Evolutionary conservation across 2,113 vertebrate genomes (phyloP), one percentile per base, ranked within the genome.

Genomic region (Corythornis cristatus): DNA sequence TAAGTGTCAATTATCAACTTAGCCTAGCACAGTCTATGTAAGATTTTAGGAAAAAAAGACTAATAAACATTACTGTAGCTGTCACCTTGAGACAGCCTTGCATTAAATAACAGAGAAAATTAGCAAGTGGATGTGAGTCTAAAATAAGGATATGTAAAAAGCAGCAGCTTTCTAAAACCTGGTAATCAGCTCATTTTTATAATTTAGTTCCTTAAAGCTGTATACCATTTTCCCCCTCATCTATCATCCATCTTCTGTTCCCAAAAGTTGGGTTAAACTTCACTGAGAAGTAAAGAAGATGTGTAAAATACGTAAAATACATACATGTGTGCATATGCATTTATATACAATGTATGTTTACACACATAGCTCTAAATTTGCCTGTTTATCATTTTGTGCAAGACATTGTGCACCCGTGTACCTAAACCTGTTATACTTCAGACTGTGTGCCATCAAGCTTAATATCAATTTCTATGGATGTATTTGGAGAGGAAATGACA

Each of bases 271-370:
- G 2, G 2, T 51, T 78, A 80, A 73, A 26, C 13, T 65, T 72
- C 31, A 66, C 8, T 26, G 6, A 71, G 35, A 79, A 64, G 20
- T 43, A 3, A 46, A 72, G 40, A 46, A 75, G 9, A 31, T 16
- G 19, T 20, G 9, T 58, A 42, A 77, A 53, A 62, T 37, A 28
- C 8, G 17, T 57, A 37, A 54, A 31, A 51, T 51, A 26, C 50
- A n/a, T 3, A 6, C 8, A 5, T 5, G 4, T 50, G 12, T 23
- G 5, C 21, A 13, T 1, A 0, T 20, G 18, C 16, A 2, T 50
- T 10, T 15, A 22, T 15, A 2, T 15, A 12, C 11, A 45, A 8
- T 14, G 48, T 6, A 17, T 3, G 33, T 6, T 40, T 4, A 20
- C 3, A 48, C 6, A 40, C 10, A n/a, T 0, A 53, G 13, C 3